phyloP scores from a whole-genome alignment of 2,888 invertebrate species.

The Hemistola chrysoprasaria region DNA sequence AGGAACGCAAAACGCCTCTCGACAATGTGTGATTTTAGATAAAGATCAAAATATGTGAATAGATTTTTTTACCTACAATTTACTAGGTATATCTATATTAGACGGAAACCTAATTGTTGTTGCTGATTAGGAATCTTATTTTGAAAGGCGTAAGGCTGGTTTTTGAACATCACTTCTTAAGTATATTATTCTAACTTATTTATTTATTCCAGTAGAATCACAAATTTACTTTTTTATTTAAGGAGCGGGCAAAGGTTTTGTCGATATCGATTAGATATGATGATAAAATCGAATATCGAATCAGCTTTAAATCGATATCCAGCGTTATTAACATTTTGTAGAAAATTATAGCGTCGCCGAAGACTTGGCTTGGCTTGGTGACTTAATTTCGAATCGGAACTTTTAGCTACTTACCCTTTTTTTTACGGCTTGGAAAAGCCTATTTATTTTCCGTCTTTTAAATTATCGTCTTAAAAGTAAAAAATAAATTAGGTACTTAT shows the following conservation, averaged over 20 bases:
- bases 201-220: slow-evolving; percentile 13
- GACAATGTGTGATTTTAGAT: slow-evolving; percentile 54
- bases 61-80: slow-evolving; percentile 73
- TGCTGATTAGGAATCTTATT: slow-evolving; percentile 26
- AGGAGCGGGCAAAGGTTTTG: slow-evolving; percentile 2
- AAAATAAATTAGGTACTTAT: no score
- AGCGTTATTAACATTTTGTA: no score
- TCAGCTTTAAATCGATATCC: slow-evolving; percentile 3
- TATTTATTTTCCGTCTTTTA: not conserved
- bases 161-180: slow-evolving; percentile 19
- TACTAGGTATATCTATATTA: slow-evolving; percentile 64
- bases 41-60: slow-evolving; percentile 60
- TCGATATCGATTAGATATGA: slow-evolving; percentile 6
- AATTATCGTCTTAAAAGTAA: no score
- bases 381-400: no score
- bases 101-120: slow-evolving; percentile 61
- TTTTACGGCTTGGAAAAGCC: no score
- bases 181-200: slow-evolving; percentile 2
- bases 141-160: slow-evolving; percentile 27
- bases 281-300: not conserved
- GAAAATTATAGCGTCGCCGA: no score
- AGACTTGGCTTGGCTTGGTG: no score
- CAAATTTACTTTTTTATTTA: slow-evolving; percentile 12
- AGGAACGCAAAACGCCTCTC: slow-evolving; percentile 59
- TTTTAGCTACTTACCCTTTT: no score